Conservation (phyloP, 2,888 invertebrate genomes). For the Meiosimyza decipiens region DNA sequence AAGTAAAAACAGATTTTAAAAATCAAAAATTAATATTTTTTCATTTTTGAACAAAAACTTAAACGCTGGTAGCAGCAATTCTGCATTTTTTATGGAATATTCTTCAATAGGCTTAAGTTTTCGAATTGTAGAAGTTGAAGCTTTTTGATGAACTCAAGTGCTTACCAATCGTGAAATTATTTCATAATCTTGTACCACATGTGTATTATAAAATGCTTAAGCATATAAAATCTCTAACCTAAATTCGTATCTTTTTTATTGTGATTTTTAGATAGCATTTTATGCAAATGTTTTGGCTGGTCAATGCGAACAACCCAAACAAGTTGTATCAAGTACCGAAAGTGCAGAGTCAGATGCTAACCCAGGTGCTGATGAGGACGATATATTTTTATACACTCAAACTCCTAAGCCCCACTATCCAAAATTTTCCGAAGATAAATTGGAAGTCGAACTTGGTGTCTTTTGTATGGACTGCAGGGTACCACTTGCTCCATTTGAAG, state of each 20-base stretch:
- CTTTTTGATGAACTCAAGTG: too few relatives aligned
- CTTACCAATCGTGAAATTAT: too few relatives aligned
- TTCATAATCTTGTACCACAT: too few relatives aligned
- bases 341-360: conserved; percentile 37
- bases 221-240: background rate
- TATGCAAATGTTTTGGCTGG: conserved; percentile 91
- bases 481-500: conserved; percentile 85
- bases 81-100: too few relatives aligned
- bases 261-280: conserved; percentile 75
- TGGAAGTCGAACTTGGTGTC: conserved; percentile 77
- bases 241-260: background rate
- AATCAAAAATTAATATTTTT: too few relatives aligned
- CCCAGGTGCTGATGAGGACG: conserved; percentile 57
- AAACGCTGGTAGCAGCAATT: too few relatives aligned
- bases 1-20: too few relatives aligned
- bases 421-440: conserved; percentile 66
- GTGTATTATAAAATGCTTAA: too few relatives aligned
- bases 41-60: too few relatives aligned
- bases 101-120: too few relatives aligned
- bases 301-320: conserved; percentile 70
- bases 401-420: conserved; percentile 58
- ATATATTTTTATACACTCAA: conserved; percentile 62
- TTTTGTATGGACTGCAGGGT: conserved; percentile 76
- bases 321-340: conserved; percentile 49
- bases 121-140: too few relatives aligned